A percentile compares a stretch with the other conserved stretches of the same genome.
phyloP scores from a whole-genome alignment of 1,140 invertebrate genomes.

The Brachionus sp. region DNA sequence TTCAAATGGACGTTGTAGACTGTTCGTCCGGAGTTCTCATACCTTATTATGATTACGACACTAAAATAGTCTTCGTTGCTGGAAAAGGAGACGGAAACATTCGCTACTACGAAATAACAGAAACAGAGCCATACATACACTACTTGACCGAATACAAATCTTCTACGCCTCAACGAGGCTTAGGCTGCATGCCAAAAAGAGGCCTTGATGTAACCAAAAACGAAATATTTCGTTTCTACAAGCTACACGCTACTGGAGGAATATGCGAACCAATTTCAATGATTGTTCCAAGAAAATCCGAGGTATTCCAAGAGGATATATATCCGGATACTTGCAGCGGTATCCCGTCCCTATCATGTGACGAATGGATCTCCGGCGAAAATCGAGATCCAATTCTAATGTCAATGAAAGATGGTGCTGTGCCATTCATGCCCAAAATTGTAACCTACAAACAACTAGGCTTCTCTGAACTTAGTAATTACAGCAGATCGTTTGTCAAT shows the following conservation, averaged over 20 bases:
- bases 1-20: conserved; percentile 77
- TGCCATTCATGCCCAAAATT: conserved; percentile 45
- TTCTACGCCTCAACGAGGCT: conserved; percentile 22
- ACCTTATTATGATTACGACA: conserved; percentile 87
- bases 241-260: conserved; percentile 75
- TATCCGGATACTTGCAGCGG: conserved; percentile 84
- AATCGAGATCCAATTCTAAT: conserved; percentile 32
- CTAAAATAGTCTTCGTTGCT: conserved; percentile 84
- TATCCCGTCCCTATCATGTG: conserved; percentile 67
- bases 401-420: conserved; percentile 44
- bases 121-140: conserved; percentile 27
- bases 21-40: conserved; percentile 85
- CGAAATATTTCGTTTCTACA: conserved; percentile 86
- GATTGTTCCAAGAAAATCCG: conserved; percentile 70
- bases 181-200: conserved; percentile 79
- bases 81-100: conserved; percentile 71
- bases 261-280: conserved; percentile 86
- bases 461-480: background rate
- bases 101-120: conserved; percentile 42
- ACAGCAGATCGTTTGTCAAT: conserved; percentile 22
- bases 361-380: conserved; percentile 45
- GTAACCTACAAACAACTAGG: conserved; percentile 44
- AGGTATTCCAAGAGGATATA: conserved; percentile 78
- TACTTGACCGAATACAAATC: conserved; percentile 32
- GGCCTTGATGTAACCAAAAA: conserved; percentile 76